Conservation (phyloP, 2,888 invertebrate species). For the Campoplex nolae region DNA sequence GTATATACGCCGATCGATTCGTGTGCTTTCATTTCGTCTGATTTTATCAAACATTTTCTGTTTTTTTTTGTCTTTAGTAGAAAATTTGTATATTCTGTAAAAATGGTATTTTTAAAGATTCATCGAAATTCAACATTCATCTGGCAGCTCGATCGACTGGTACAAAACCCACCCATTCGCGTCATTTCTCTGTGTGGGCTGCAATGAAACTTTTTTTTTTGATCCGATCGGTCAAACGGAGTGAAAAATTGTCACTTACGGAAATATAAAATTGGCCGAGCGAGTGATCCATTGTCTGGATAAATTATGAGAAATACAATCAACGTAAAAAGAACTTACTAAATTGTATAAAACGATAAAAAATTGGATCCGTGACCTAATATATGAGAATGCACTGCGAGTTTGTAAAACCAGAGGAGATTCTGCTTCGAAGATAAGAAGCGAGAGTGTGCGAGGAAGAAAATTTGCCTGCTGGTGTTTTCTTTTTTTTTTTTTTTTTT, state of each 20-base stretch:
- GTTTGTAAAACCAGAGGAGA: not conserved
- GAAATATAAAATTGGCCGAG: not conserved
- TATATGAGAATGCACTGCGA: not conserved
- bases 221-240: not conserved
- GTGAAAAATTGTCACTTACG: not conserved
- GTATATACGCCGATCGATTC: not conserved
- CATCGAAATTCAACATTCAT: not conserved
- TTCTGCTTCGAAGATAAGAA: not conserved
- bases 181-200: not conserved
- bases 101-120: too few species aligned
- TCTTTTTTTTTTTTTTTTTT: constrained; percentile 72
- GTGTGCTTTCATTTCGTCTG: not conserved
- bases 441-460: not conserved
- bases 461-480: not conserved
- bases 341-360: not conserved
- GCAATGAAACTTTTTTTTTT: not conserved
- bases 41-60: not conserved
- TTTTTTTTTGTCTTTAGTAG: not conserved
- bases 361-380: not conserved
- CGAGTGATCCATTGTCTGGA: not conserved
- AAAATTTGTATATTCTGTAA: too few species aligned
- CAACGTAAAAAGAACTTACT: not conserved
- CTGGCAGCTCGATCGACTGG: not conserved
- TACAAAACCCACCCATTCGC: not conserved
- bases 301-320: not conserved